These are phyloP conservation scores for Chlorospingus semifuscus DNA, from an alignment of 2,797 vertebrate genomes.

Conservation along the genomic window DNA sequence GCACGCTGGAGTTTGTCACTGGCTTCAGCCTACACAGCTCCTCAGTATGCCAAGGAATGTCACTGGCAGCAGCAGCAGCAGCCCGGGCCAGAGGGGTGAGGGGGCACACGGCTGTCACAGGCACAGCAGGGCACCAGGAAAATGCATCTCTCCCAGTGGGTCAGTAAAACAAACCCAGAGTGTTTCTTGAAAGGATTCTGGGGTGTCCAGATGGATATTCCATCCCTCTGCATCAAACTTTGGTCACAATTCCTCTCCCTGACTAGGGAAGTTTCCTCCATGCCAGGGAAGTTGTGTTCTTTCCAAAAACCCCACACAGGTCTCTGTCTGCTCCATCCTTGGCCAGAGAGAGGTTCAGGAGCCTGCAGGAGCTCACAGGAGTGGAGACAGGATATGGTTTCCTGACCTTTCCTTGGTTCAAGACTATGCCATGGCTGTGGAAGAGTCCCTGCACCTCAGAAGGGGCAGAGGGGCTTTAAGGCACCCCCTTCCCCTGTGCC, in stretches of 20 bases:
- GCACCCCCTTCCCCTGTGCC: background rate
- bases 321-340: background rate
- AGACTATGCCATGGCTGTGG: accelerated
- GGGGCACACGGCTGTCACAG: background rate
- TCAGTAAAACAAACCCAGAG: background rate
- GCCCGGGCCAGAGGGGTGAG: background rate
- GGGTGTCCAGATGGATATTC: background rate
- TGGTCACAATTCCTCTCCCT: accelerated
- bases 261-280: background rate
- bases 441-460: background rate
- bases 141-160: background rate
- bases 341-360: background rate
- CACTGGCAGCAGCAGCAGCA: constrained; percentile 3
- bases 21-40: constrained; percentile 47
- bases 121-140: background rate
- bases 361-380: background rate
- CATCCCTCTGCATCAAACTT: background rate
- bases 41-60: background rate
- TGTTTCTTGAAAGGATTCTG: background rate
- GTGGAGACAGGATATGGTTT: background rate
- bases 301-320: background rate
- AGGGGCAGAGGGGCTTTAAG: accelerated
- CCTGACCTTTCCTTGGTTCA: background rate
- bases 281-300: background rate
- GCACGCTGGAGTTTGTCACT: background rate